Evolutionary conservation across 2,797 vertebrate species (phyloP).

Genomic region (Cuniculus paca): DNA sequence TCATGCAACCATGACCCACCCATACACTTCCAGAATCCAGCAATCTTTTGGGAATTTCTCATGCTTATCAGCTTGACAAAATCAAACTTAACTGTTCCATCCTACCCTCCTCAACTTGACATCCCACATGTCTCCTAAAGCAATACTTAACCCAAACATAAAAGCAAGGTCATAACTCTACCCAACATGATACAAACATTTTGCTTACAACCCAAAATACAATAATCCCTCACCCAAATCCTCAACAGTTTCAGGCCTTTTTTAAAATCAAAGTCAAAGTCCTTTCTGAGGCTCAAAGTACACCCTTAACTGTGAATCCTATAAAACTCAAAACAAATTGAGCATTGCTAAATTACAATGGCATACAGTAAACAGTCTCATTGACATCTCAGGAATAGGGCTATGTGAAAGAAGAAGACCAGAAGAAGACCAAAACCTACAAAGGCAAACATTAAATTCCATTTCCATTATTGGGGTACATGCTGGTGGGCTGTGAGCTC

Average conservation of each 20-base stretch:
- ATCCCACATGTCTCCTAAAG: neutral
- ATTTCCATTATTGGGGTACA: neutral
- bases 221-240: neutral
- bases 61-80: neutral
- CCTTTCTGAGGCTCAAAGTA: neutral
- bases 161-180: neutral
- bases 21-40: neutral
- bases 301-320: neutral
- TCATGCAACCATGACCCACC: neutral
- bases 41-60: neutral
- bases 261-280: neutral
- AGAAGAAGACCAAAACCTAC: neutral
- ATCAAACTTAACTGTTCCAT: neutral
- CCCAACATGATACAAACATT: neutral
- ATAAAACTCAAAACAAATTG: neutral
- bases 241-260: neutral
- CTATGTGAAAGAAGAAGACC: neutral
- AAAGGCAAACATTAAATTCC: neutral
- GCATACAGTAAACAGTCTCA: neutral
- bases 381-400: no score
- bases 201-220: neutral
- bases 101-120: neutral
- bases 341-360: neutral
- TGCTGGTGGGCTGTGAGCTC: neutral
- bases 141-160: neutral